phyloP scores from a whole-genome alignment of 2,113 vertebrate genomes.

The Steatornis caripensis region DNA sequence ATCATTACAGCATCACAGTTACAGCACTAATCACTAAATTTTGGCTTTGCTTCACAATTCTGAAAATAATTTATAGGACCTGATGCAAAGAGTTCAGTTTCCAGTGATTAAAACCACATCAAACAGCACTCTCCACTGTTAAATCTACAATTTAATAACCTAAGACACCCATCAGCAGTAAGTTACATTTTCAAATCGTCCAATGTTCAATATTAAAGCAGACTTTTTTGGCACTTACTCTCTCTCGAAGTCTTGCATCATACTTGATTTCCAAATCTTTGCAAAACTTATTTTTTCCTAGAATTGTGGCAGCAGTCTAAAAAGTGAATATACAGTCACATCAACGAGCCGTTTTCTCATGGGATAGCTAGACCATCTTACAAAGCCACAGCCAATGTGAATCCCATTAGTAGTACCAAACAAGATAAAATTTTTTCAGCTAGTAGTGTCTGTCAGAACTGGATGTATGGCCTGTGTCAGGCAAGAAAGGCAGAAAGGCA shows the following conservation, averaged over 20 bases:
- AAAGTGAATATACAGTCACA: background rate
- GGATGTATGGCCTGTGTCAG: background rate
- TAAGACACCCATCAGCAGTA: background rate
- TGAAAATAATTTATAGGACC: background rate
- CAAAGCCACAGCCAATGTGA: background rate
- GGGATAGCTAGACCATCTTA: background rate
- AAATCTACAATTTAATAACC: background rate
- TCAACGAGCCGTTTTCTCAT: background rate
- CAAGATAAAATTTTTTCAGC: background rate
- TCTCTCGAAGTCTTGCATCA: slow-evolving; percentile 88
- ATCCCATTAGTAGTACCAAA: background rate
- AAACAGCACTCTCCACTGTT: background rate
- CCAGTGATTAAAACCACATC: background rate
- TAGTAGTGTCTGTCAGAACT: background rate
- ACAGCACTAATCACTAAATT: background rate
- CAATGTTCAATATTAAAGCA: background rate
- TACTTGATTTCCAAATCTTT: slow-evolving; percentile 76
- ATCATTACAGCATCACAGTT: background rate
- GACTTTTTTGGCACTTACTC: slow-evolving; percentile 74
- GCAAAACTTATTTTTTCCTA: slow-evolving; percentile 79
- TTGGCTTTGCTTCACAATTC: background rate
- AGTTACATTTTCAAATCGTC: background rate
- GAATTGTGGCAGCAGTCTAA: slow-evolving; percentile 87
- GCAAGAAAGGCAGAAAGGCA: background rate
- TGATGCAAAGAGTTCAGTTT: background rate